Conservation (phyloP, 2,113 vertebrate genomes). For the Eonycteris spelaea region DNA sequence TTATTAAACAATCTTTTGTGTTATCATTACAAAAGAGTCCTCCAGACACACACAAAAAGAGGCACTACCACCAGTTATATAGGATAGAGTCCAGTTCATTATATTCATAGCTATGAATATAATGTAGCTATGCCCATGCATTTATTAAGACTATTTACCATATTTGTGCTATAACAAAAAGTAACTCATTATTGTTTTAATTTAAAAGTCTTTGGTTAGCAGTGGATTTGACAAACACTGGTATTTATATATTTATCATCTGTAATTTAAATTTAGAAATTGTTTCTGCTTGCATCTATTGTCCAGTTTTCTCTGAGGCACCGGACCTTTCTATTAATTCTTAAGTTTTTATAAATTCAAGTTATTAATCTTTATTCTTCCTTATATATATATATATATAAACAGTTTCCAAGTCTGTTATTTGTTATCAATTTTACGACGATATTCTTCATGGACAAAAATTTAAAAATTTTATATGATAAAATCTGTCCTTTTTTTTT, state of each 20-base stretch:
- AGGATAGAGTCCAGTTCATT: not conserved
- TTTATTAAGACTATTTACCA: not conserved
- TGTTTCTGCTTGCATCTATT: not conserved
- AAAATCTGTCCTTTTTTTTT: not conserved
- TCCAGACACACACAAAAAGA: not conserved
- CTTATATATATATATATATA: not conserved
- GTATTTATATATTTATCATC: not conserved
- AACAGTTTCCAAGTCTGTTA: not conserved
- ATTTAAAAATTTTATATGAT: not conserved
- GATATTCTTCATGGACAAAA: not conserved
- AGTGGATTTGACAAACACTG: not conserved
- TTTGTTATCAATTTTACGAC: not conserved
- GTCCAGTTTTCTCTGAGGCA: not conserved
- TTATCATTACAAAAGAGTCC: not conserved
- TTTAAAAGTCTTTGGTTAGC: not conserved
- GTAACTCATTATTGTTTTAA: not conserved
- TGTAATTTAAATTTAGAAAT: not conserved
- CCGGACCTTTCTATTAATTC: not conserved
- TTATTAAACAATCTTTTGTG: not conserved
- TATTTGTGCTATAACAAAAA: not conserved
- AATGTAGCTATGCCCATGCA: not conserved
- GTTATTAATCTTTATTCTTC: not conserved
- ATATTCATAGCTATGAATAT: not conserved
- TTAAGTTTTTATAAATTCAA: not conserved
- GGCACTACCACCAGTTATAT: not conserved